Percentiles rank a stretch among this genome's conserved stretches.
Conservation (phyloP, 2,797 vertebrate species). For the Trichosurus vulpecula region DNA sequence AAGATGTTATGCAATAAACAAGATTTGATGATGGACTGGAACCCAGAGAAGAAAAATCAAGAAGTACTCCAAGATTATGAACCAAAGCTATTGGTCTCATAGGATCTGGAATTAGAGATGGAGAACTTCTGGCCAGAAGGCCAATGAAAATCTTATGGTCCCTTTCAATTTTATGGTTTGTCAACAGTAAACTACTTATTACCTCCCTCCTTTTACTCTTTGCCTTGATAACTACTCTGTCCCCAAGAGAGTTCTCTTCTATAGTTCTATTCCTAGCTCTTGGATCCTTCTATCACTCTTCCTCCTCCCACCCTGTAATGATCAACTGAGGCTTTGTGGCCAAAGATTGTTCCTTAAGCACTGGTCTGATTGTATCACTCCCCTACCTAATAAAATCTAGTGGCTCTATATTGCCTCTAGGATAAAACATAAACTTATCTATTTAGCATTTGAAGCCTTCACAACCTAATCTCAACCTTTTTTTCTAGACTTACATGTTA, state of each 20-base stretch:
- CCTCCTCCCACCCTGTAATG: not conserved
- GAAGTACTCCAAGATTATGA: not conserved
- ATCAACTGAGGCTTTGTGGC: not conserved
- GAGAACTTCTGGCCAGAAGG: not conserved
- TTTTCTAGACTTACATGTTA: not conserved
- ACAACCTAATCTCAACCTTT: not conserved
- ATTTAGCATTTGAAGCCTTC: not conserved
- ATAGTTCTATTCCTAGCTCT: not conserved
- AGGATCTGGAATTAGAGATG: not conserved
- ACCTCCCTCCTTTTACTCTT: not conserved
- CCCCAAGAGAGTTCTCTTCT: not conserved
- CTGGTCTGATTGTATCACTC: not conserved
- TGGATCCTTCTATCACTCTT: not conserved
- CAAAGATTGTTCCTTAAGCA: not conserved
- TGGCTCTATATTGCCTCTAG: not conserved
- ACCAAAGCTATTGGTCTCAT: not conserved
- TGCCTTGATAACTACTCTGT: not conserved
- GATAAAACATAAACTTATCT: not conserved
- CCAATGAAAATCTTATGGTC: slow-evolving; percentile 23
- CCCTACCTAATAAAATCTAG: not conserved
- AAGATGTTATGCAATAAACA: not conserved
- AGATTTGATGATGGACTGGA: not conserved
- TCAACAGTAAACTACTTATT: slow-evolving; percentile 13
- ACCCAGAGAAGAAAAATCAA: not conserved
- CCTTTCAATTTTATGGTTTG: not conserved